Conservation (phyloP, 1,140 invertebrate genomes). For the Condylostylus longicornis region DNA sequence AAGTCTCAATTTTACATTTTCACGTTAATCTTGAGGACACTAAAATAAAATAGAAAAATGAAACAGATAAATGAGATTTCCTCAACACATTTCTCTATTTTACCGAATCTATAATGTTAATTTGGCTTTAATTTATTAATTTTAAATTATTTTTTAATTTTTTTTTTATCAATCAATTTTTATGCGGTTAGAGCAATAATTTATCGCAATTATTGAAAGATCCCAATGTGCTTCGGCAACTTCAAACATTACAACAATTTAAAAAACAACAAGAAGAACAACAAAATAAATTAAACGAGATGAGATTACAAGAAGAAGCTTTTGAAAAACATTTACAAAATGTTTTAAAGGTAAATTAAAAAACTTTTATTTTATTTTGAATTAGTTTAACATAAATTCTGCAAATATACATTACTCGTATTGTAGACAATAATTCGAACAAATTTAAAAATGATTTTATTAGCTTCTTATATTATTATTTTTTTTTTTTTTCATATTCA, state of each 20-base stretch:
- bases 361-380: neutral
- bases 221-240: slow-evolving; percentile 51
- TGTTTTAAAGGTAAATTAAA: slow-evolving; percentile 19
- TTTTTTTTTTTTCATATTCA: slow-evolving; percentile 5
- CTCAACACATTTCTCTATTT: no score
- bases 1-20: no score
- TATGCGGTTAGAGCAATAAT: slow-evolving; percentile 29
- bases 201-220: slow-evolving; percentile 39
- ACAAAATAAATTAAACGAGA: slow-evolving; percentile 49
- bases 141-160: slow-evolving; percentile 2
- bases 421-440: no score
- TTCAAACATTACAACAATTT: slow-evolving; percentile 37
- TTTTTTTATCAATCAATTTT: no score
- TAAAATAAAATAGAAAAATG: no score
- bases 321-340: slow-evolving; percentile 60
- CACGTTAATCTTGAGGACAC: no score
- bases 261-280: slow-evolving; percentile 54
- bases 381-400: neutral
- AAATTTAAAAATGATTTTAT: neutral
- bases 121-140: no score
- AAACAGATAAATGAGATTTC: no score
- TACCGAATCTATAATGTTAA: no score
- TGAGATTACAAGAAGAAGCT: slow-evolving; percentile 61
- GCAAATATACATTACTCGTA: neutral
- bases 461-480: slow-evolving; percentile 5